These are phyloP conservation scores for Nasua narica DNA, from an alignment of 2,797 vertebrate species.

Conservation along the genomic window DNA sequence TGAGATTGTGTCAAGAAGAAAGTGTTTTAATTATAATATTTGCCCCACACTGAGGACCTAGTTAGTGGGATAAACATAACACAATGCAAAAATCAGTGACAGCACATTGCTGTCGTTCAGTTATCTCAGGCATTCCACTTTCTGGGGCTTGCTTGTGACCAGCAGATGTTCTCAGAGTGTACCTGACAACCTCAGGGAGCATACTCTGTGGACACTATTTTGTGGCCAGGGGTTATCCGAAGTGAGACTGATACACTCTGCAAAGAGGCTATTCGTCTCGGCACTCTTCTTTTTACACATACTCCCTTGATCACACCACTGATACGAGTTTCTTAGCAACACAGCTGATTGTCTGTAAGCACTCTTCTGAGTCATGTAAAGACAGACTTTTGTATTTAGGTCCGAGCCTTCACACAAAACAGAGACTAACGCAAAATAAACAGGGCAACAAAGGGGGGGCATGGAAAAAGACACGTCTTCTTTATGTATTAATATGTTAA, in stretches of 20 bases:
- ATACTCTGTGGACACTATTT: neutral
- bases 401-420: neutral
- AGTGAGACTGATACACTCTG: neutral
- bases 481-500: constrained; percentile 25
- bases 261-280: neutral
- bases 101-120: neutral
- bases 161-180: neutral
- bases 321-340: neutral
- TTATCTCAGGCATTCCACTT: neutral
- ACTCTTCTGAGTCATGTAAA: neutral
- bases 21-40: neutral
- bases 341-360: neutral
- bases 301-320: neutral
- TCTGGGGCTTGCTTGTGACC: neutral
- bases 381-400: neutral
- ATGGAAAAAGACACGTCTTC: neutral
- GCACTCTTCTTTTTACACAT: neutral
- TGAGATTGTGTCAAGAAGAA: neutral
- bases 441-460: neutral
- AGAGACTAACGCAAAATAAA: neutral
- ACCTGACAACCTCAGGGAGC: neutral
- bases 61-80: neutral
- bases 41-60: neutral
- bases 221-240: neutral
- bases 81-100: neutral